Conservation (phyloP, 1,140 invertebrate species). For the Mizuhopecten yessoensis region DNA sequence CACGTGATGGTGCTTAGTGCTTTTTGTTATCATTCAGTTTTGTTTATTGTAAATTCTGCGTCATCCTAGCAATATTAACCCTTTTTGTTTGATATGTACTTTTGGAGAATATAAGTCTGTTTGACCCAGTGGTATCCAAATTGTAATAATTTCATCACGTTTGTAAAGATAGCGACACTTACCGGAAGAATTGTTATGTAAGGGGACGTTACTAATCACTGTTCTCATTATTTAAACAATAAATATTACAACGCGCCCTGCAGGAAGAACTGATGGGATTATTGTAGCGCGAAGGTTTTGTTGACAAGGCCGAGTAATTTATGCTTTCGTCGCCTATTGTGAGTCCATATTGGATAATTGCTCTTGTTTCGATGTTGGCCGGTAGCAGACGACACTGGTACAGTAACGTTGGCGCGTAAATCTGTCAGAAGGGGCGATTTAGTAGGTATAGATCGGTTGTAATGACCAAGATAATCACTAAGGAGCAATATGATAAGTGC, state of each 20-base stretch:
- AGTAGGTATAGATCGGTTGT: neutral
- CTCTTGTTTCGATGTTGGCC: neutral
- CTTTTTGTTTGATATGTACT: too few relatives aligned
- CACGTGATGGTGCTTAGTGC: too few relatives aligned
- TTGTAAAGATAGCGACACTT: neutral
- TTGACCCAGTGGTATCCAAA: too few relatives aligned
- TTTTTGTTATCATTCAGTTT: too few relatives aligned
- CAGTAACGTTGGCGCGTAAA: too few relatives aligned
- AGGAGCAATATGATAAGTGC: neutral
- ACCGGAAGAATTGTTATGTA: neutral
- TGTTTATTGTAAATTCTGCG: too few relatives aligned
- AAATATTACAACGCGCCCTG: neutral
- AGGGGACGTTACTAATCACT: neutral
- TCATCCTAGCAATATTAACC: too few relatives aligned
- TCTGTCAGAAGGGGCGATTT: neutral
- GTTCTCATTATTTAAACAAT: neutral
- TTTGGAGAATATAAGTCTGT: too few relatives aligned
- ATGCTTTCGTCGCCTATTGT: neutral
- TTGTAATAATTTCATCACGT: neutral
- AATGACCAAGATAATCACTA: neutral
- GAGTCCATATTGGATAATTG: neutral
- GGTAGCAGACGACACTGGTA: neutral
- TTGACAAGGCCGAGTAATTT: neutral
- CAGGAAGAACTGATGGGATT: neutral
- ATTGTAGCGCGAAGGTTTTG: neutral